A percentile compares a stretch with the other conserved stretches of the same genome.
These are phyloP conservation scores for Eilema depressum DNA, from an alignment of 2,888 invertebrate species.

Conservation along the genomic window DNA sequence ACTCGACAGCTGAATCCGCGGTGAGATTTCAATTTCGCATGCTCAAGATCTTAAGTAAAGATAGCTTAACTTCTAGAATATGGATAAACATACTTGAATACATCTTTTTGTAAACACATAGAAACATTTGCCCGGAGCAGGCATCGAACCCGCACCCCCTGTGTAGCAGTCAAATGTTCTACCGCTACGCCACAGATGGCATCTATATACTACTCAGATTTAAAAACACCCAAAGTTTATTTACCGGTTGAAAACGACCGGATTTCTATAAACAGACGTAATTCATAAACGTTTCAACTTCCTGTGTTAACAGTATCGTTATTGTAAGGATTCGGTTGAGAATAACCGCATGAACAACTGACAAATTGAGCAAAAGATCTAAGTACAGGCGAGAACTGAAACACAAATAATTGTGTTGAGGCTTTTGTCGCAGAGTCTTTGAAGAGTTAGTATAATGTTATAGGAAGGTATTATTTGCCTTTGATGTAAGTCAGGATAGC, in stretches of 20 bases:
- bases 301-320: background rate
- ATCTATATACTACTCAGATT: background rate
- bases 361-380: constrained; percentile 14
- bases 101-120: too few species aligned
- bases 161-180: too few species aligned
- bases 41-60: too few species aligned
- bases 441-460: background rate
- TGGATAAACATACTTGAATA: too few species aligned
- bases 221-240: background rate
- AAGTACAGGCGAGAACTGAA: constrained; percentile 7
- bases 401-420: background rate
- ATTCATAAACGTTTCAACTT: constrained; percentile 2
- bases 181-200: too few species aligned
- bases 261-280: background rate
- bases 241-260: background rate
- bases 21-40: too few species aligned
- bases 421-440: background rate
- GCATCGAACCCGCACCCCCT: too few species aligned
- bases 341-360: constrained; percentile 5
- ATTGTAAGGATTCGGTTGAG: constrained; percentile 6
- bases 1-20: too few species aligned
- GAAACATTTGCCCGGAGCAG: too few species aligned
- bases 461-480: background rate
- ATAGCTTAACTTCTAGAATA: too few species aligned
- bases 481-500: background rate